Conservation (phyloP, 2,113 vertebrate genomes). For the Oostethus manadensis region DNA sequence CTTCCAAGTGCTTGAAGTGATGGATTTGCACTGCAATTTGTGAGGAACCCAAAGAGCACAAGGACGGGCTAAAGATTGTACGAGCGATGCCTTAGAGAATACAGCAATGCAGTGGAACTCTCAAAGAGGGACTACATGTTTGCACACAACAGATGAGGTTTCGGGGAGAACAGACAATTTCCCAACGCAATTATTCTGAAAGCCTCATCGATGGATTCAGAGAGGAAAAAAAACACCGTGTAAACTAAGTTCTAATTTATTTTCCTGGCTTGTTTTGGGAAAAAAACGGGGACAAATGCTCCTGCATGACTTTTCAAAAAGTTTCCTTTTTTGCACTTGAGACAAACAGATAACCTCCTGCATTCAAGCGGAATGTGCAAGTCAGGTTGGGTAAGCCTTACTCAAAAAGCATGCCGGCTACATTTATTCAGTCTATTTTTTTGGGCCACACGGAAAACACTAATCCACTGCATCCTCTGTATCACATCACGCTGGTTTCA, state of each 20-base stretch:
- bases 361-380: slow-evolving; percentile 51
- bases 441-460: slow-evolving; percentile 42
- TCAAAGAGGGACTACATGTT: slow-evolving; percentile 27
- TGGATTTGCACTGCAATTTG: no score
- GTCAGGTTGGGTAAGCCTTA: slow-evolving; percentile 67
- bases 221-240: no score
- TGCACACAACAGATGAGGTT: slow-evolving; percentile 29
- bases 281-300: slow-evolving; percentile 24
- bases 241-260: slow-evolving; percentile 26
- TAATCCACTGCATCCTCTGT: slow-evolving; percentile 43
- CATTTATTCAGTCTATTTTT: slow-evolving; percentile 60
- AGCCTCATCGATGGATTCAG: slow-evolving; percentile 33
- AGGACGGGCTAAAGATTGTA: slow-evolving; percentile 66
- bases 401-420: slow-evolving; percentile 59
- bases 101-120: slow-evolving; percentile 58
- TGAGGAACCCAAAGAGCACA: slow-evolving; percentile 74
- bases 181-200: no score
- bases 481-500: slow-evolving; percentile 33
- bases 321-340: slow-evolving; percentile 54
- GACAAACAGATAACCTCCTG: slow-evolving; percentile 49
- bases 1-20: slow-evolving; percentile 49
- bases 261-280: slow-evolving; percentile 44
- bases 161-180: slow-evolving; percentile 14
- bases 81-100: slow-evolving; percentile 74
- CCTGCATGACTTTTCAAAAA: slow-evolving; percentile 53